Base-by-base conservation (phyloP, 2,888 invertebrate species). In the Mimumesa dahlbomi region DNA sequence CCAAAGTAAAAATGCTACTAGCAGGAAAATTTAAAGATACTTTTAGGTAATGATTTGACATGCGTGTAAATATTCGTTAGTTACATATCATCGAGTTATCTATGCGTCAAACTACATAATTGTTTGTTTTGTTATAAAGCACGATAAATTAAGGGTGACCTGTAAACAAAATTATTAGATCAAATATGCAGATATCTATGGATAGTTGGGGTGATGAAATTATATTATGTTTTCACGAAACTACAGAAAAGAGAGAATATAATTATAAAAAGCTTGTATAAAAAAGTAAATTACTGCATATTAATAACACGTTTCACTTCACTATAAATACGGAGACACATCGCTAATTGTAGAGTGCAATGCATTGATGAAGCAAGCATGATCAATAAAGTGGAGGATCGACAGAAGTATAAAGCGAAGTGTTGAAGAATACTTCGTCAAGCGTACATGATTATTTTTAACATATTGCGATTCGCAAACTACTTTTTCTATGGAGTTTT, bases 121-220 rank as follows among this genome's bases (percentile, higher is more conserved):
- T 16, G 11, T 46, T 40, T 40, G 16, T 16, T 40, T 5, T 14
- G 5, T 50, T 48, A 40, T 31, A 6, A 62, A 65, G 25, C 22
- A 38, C 21, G 43, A 29, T 22, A 58, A 48, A 48, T 13, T 13
- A 11, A 50, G 5, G 25, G 13, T 29, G 42, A 46, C 25, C 34
- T 3, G 4, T 36, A 34, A 42, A 18, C 25, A 50, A 9, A 34
- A 49, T 29, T 54, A 36, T 31, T n/a, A 19, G 11, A 53, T 29
- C 48, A 18, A 45, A 16, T 53, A 52, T 52, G 16, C 16, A 29
- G 25, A 22, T 16, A 46, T 49, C 5, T 21, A 45, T 25, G 16
- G 7, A 56, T 50, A 64, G 40, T 40, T 53, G 31, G 57, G 59
- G 66, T 63, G 65, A 52, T 71, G 57, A 46, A 66, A 50, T 65